phyloP scores from a whole-genome alignment of 2,113 vertebrate genomes.

The Ellobius talpinus region DNA sequence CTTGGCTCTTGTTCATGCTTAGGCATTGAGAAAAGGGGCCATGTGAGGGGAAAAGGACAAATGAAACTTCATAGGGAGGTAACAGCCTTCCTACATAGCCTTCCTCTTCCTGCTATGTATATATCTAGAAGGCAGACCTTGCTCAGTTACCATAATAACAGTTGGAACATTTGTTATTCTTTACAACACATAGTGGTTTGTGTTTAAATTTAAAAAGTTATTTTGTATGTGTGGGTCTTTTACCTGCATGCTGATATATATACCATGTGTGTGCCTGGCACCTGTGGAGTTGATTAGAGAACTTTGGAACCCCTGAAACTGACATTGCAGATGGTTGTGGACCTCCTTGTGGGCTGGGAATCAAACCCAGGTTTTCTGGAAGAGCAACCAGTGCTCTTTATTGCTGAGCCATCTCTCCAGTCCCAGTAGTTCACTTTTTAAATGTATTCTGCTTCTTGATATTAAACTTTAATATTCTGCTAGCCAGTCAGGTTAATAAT shows the following conservation, averaged over 20 bases:
- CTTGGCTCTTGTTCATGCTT: slow-evolving; percentile 23
- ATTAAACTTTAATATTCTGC: neutral
- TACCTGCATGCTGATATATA: neutral
- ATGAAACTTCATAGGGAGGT: slow-evolving; percentile 8
- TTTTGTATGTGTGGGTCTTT: neutral
- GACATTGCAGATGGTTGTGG: no score
- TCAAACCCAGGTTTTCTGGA: neutral
- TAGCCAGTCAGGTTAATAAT: slow-evolving; percentile 63
- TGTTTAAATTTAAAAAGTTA: neutral
- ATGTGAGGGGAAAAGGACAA: neutral
- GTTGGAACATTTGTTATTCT: slow-evolving; percentile 44
- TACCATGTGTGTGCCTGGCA: no score
- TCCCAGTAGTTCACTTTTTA: neutral
- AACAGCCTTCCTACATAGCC: neutral
- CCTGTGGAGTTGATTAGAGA: neutral
- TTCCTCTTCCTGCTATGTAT: neutral
- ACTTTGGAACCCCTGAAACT: neutral
- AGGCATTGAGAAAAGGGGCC: neutral
- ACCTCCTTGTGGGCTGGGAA: neutral
- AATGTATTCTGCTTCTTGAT: slow-evolving; percentile 43
- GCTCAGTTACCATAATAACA: slow-evolving; percentile 19
- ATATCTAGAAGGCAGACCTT: slow-evolving; percentile 30
- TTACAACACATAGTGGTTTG: neutral
- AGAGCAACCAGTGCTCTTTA: neutral
- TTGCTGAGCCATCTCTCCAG: neutral